phyloP scores from a whole-genome alignment of 2,888 invertebrate species.

The Epirrhoe alternata region DNA sequence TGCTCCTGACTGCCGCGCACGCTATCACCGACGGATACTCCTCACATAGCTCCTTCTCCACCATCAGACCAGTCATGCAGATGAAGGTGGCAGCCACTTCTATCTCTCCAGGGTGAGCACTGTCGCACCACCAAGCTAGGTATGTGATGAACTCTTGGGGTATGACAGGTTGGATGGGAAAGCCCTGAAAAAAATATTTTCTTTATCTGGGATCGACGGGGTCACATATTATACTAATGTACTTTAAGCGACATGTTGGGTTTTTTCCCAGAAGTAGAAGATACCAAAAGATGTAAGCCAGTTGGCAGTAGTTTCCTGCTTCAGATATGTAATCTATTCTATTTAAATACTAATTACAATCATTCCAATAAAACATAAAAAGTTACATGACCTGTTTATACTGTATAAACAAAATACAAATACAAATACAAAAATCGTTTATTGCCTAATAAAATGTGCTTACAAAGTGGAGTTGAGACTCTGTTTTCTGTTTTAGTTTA shows the following conservation, averaged over 20 bases:
- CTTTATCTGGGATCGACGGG: not conserved
- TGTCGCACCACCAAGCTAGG: constrained; percentile 66
- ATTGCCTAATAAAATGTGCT: too few species aligned
- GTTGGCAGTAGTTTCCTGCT: not conserved
- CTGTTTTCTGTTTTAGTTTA: too few species aligned
- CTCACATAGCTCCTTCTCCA: constrained; percentile 55
- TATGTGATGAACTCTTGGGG: constrained; percentile 71
- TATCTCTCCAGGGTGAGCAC: constrained; percentile 55
- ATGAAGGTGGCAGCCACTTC: constrained; percentile 70
- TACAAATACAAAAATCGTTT: too few species aligned
- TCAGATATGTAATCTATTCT: not conserved
- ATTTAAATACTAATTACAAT: not conserved
- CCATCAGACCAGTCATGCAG: constrained; percentile 64
- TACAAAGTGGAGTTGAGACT: too few species aligned
- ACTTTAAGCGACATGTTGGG: not conserved
- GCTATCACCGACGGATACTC: constrained; percentile 69
- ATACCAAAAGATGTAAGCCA: not conserved
- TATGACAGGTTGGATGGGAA: constrained; percentile 64
- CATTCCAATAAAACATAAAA: too few species aligned
- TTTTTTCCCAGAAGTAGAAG: not conserved
- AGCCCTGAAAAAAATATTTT: constrained; percentile 54
- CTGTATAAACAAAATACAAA: too few species aligned
- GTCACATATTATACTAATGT: too few species aligned
- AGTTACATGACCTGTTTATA: too few species aligned
- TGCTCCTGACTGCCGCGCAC: constrained; percentile 63